These are phyloP conservation scores for Cichladusa arquata DNA, from an alignment of 2,113 vertebrate genomes.

Conservation along the genomic window DNA sequence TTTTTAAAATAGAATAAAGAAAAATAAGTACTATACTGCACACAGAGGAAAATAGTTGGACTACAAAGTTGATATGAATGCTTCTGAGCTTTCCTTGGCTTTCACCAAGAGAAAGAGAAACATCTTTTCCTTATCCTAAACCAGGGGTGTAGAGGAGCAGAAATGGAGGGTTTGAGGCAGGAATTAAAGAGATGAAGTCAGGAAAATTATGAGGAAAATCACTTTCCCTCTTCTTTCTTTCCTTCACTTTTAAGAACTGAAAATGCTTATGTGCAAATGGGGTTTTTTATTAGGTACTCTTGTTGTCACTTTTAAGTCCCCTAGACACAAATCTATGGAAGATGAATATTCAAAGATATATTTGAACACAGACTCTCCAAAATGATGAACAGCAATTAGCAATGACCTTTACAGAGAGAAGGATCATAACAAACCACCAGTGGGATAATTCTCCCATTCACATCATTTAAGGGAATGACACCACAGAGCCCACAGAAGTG, in stretches of 20 bases:
- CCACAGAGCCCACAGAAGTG: neutral
- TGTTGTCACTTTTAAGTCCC: neutral
- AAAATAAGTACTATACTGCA: neutral
- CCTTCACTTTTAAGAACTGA: neutral
- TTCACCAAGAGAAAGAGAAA: neutral
- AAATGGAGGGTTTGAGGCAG: neutral
- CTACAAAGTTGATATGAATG: neutral
- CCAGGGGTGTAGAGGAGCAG: rapidly evolving
- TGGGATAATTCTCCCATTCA: conserved; percentile 11
- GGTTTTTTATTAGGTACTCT: neutral
- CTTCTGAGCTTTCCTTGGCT: neutral
- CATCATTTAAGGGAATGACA: conserved; percentile 18
- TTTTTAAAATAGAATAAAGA: neutral
- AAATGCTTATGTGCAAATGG: neutral
- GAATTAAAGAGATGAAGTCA: neutral
- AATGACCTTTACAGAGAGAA: neutral
- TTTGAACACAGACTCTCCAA: conserved; percentile 1
- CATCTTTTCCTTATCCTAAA: neutral
- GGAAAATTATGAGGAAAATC: neutral
- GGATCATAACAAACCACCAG: neutral
- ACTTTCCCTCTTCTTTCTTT: neutral
- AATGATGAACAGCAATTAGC: conserved; percentile 2
- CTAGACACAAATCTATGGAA: neutral
- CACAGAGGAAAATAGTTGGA: neutral
- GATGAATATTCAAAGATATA: neutral